phyloP scores from a whole-genome alignment of 2,888 invertebrate species.

The Malacosoma neustria region DNA sequence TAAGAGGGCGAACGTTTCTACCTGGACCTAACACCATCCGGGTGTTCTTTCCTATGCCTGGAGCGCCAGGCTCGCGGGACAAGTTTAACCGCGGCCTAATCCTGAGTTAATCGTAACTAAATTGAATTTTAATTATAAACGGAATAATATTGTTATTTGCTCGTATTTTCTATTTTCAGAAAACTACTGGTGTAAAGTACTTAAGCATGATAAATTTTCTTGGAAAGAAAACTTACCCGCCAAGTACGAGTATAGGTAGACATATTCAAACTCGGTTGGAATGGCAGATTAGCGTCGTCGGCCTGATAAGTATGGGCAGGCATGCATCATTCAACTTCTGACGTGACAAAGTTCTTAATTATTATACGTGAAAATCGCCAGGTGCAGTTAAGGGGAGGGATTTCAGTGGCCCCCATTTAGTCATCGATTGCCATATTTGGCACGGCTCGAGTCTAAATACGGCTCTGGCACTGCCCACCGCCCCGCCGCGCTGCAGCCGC shows the following conservation, averaged over 20 bases:
- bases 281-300: not conserved
- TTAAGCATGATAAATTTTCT: not conserved
- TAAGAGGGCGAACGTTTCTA: too few relatives aligned
- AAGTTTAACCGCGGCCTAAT: too few relatives aligned
- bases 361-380: constrained; percentile 71
- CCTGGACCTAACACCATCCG: too few relatives aligned
- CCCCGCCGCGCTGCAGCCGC: constrained; percentile 55
- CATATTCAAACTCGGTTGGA: not conserved
- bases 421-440: constrained; percentile 87
- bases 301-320: constrained; percentile 7
- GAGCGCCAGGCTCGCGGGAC: too few relatives aligned
- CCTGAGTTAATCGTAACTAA: too few relatives aligned
- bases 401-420: constrained; percentile 87
- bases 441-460: constrained; percentile 87
- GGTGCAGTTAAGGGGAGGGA: constrained; percentile 82
- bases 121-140: too few relatives aligned
- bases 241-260: not conserved
- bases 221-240: not conserved
- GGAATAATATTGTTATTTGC: too few relatives aligned
- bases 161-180: too few relatives aligned
- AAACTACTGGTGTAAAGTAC: too few relatives aligned
- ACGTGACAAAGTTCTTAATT: constrained; percentile 72
- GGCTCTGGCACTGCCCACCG: constrained; percentile 83
- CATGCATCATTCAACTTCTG: constrained; percentile 34
- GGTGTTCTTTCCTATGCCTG: too few relatives aligned